phyloP scores from a whole-genome alignment of 2,888 invertebrate species.

The Drosophila quasianomalipes region DNA sequence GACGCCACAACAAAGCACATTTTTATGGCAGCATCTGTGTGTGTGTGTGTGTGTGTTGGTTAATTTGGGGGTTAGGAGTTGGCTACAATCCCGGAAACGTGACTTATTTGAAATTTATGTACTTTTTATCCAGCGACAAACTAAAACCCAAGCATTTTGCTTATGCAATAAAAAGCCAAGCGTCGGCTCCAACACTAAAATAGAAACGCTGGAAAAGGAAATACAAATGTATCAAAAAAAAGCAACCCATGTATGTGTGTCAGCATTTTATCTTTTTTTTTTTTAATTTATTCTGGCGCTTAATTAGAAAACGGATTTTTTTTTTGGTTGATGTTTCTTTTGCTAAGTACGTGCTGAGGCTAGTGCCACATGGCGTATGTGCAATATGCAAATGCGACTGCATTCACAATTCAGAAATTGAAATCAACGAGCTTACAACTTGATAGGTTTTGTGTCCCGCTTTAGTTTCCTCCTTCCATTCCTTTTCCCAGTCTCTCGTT shows the following conservation, averaged over 20 bases:
- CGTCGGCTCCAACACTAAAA: slow-evolving; percentile 20
- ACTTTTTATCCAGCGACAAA: slow-evolving; percentile 68
- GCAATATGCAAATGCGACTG: slow-evolving; percentile 75
- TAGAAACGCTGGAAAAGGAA: slow-evolving; percentile 9
- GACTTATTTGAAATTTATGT: slow-evolving; percentile 79
- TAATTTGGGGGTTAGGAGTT: slow-evolving; percentile 9
- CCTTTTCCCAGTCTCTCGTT: neutral
- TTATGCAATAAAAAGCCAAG: slow-evolving; percentile 55
- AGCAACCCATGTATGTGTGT: slow-evolving; percentile 18
- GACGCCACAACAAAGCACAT: slow-evolving; percentile 74
- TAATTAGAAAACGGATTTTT: slow-evolving; percentile 69
- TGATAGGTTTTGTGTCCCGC: slow-evolving; percentile 65
- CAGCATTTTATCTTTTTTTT: slow-evolving; percentile 34
- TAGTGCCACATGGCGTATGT: slow-evolving; percentile 61
- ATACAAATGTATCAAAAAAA: neutral
- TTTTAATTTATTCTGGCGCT: slow-evolving; percentile 57
- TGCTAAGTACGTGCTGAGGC: slow-evolving; percentile 40
- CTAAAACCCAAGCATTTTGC: slow-evolving; percentile 49
- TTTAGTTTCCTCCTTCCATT: slow-evolving; percentile 30
- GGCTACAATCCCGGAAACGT: slow-evolving; percentile 69
- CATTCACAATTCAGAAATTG: slow-evolving; percentile 75
- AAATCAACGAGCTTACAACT: slow-evolving; percentile 79
- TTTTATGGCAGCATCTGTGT: slow-evolving; percentile 38
- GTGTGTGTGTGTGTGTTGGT: slow-evolving; percentile 18
- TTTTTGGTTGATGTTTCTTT: slow-evolving; percentile 13